Evolutionary conservation across 2,888 invertebrate genomes (phyloP).

Genomic region (Disparrhopalites patrizii): DNA sequence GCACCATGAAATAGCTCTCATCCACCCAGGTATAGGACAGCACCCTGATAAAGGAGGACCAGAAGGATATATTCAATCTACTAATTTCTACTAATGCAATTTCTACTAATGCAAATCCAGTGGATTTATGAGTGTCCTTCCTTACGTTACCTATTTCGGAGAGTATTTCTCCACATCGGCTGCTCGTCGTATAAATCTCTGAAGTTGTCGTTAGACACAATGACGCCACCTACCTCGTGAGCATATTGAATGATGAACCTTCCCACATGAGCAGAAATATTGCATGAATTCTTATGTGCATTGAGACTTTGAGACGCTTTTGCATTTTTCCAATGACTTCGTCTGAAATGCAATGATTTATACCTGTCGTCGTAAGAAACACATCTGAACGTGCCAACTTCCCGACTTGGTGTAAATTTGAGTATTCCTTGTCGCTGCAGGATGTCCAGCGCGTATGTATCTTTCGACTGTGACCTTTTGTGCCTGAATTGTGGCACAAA

Average conservation of each 20-base stretch:
- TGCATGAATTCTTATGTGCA: too few species aligned
- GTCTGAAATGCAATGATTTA: background rate
- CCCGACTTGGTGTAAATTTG: constrained; percentile 16
- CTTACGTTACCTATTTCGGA: background rate
- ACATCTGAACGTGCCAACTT: constrained; percentile 4
- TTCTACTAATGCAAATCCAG: too few species aligned
- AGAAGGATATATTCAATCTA: too few species aligned
- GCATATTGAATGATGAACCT: background rate
- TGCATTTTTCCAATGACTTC: too few species aligned
- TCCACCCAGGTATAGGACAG: constrained; percentile 1
- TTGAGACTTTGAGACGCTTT: background rate
- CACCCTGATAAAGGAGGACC: too few species aligned
- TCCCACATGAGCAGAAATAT: background rate
- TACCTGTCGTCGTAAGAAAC: constrained; percentile 17
- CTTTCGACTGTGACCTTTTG: background rate
- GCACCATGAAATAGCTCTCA: background rate
- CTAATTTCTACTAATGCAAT: too few species aligned
- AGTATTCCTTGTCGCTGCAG: background rate
- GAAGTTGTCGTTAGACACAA: background rate
- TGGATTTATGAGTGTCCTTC: too few species aligned
- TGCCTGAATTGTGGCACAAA: constrained; percentile 11
- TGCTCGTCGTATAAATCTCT: background rate
- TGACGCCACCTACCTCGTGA: background rate
- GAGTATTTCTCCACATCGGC: background rate
- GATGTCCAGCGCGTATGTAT: constrained; percentile 2